Evolutionary conservation across 2,797 vertebrate genomes (phyloP).

Genomic region (Knipowitschia caucasica): DNA sequence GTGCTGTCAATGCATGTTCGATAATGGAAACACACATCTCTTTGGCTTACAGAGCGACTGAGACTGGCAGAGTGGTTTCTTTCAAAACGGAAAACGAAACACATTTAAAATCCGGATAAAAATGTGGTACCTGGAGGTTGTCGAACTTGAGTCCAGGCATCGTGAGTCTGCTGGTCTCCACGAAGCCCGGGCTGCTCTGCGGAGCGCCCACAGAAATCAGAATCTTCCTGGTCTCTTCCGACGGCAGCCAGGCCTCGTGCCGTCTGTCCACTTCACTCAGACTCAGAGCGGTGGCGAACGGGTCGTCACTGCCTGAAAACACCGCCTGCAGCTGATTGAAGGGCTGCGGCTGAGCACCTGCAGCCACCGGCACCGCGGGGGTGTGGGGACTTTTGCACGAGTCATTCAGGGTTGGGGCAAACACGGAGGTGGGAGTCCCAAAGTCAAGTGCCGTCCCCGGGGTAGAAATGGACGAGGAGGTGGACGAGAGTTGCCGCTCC

Average conservation of each 20-base stretch:
- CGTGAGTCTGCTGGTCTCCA: constrained; percentile 85
- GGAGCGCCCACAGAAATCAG: constrained; percentile 85
- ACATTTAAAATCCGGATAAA: too few relatives aligned
- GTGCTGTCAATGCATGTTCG: too few relatives aligned
- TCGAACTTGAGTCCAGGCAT: constrained; percentile 99
- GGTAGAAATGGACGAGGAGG: constrained; percentile 63
- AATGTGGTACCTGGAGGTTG: constrained; percentile 87
- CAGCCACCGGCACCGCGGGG: constrained; percentile 23
- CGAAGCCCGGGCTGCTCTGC: constrained; percentile 79
- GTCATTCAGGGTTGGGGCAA: constrained; percentile 58
- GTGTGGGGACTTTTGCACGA: constrained; percentile 57
- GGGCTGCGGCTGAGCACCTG: constrained; percentile 53
- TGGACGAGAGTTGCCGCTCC: constrained; percentile 74
- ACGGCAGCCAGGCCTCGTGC: constrained; percentile 92
- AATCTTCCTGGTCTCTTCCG: constrained; percentile 83
- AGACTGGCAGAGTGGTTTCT: too few relatives aligned
- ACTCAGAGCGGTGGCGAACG: constrained; percentile 90
- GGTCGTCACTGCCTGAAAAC: constrained; percentile 89
- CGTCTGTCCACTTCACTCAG: constrained; percentile 92
- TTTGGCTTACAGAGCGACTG: too few relatives aligned
- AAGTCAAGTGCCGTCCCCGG: constrained; percentile 51
- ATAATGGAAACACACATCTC: too few relatives aligned
- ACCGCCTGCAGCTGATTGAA: constrained; percentile 90
- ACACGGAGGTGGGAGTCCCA: constrained; percentile 57
- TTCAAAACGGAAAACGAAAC: too few relatives aligned